These are phyloP conservation scores for Drosophila testacea DNA, from an alignment of 2,888 invertebrate species.

Conservation along the genomic window DNA sequence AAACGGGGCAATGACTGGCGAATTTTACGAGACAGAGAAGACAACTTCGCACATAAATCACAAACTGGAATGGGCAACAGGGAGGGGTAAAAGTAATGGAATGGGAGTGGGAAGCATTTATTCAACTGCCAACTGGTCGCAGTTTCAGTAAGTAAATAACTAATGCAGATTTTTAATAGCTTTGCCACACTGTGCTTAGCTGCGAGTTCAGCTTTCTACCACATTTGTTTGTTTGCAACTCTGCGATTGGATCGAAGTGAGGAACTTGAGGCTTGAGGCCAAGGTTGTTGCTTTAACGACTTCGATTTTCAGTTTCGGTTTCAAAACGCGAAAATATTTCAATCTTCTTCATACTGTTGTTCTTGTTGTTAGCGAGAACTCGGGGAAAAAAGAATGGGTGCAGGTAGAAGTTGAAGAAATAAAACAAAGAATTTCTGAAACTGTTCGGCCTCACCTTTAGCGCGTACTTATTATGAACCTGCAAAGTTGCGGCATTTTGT, in stretches of 20 bases:
- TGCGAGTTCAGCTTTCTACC: constrained; percentile 33
- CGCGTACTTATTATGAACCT: constrained; percentile 49
- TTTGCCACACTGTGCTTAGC: constrained; percentile 66
- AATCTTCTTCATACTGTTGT: constrained; percentile 15
- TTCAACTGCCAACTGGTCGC: constrained; percentile 12
- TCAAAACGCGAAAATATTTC: constrained; percentile 51
- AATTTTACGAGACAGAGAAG: constrained; percentile 53
- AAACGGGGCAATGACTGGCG: constrained; percentile 75
- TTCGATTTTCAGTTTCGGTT: constrained; percentile 59
- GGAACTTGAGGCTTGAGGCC: constrained; percentile 63
- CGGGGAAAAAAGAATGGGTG: constrained; percentile 46
- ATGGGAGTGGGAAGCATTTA: constrained; percentile 15
- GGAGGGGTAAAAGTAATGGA: constrained; percentile 1
- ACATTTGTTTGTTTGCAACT: constrained; percentile 60
- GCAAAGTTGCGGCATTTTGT: constrained; percentile 70
- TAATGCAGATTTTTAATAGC: constrained; percentile 31
- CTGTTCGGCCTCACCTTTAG: constrained; percentile 49
- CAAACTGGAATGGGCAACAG: constrained; percentile 14
- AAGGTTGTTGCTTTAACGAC: constrained; percentile 63
- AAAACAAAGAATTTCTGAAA: constrained; percentile 59
- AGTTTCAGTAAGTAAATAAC: constrained; percentile 1
- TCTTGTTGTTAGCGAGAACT: constrained; percentile 41
- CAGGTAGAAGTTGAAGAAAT: constrained; percentile 56
- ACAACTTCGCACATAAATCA: constrained; percentile 74
- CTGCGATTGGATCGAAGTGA: constrained; percentile 31